phyloP scores from a whole-genome alignment of 1,140 invertebrate species.

The Tetraneura akinire region DNA sequence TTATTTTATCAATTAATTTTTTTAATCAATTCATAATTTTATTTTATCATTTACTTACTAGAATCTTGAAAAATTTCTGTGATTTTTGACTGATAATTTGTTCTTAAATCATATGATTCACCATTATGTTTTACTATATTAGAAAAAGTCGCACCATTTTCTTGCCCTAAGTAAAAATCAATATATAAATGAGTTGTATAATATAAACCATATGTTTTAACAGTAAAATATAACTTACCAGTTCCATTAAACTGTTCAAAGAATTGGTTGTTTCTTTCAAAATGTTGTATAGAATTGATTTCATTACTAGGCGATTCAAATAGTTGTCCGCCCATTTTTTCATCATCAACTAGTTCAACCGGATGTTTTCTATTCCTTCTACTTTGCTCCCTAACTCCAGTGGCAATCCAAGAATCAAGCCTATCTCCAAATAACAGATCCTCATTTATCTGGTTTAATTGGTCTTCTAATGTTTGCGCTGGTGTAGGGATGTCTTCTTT shows the following conservation, averaged over 20 bases:
- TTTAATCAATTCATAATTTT: neutral
- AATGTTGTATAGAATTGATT: slow-evolving; percentile 2
- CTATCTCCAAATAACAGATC: slow-evolving; percentile 60
- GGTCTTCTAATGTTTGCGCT: slow-evolving; percentile 35
- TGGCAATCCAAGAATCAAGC: slow-evolving; percentile 59
- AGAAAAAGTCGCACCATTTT: slow-evolving; percentile 24
- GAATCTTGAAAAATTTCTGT: slow-evolving; percentile 32
- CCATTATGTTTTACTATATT: slow-evolving; percentile 28
- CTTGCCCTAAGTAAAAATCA: neutral
- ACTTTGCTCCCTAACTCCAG: slow-evolving; percentile 52
- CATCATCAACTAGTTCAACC: slow-evolving; percentile 55
- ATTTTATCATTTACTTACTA: too few relatives aligned
- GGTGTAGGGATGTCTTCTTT: slow-evolving; percentile 4
- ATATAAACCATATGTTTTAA: slow-evolving; percentile 8
- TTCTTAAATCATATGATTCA: slow-evolving; percentile 28
- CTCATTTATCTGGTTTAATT: slow-evolving; percentile 56
- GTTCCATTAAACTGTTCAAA: slow-evolving; percentile 29
- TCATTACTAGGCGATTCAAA: slow-evolving; percentile 31
- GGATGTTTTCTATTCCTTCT: slow-evolving; percentile 55
- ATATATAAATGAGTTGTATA: neutral
- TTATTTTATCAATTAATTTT: too few relatives aligned
- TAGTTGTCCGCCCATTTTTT: slow-evolving; percentile 36
- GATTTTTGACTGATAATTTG: slow-evolving; percentile 28
- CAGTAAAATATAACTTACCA: slow-evolving; percentile 22
- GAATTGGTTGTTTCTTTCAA: slow-evolving; percentile 18